Base-by-base conservation (phyloP, 2,113 vertebrate species). In the Oxyruncus cristatus region DNA sequence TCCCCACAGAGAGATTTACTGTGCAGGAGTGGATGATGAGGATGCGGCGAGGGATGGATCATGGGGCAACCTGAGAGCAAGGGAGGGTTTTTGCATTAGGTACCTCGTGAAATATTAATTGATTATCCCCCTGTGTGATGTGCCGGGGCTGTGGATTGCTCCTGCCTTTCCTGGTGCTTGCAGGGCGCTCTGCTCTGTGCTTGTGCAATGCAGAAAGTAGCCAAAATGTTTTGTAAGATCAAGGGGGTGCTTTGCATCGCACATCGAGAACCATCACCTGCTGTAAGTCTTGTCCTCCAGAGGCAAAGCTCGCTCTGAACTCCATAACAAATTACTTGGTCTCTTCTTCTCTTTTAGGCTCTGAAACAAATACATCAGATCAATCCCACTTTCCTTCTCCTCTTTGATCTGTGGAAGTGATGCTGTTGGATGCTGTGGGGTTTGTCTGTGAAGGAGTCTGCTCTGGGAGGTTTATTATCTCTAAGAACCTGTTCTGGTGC, bases 391-490 rank as follows among this genome's bases (percentile, higher is more conserved):
- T 50, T 12, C 4, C 0, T 84, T 84, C 61, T 35, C 14, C 74
- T 7, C 95, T 96, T 71, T 95, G 93, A 92, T 94, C 82, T 83
- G 33, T 67, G 88, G 83, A 18, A 90, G 84, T 0, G 16, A 16
- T 55, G 77, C 76, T 63, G 56, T 27, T 75, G 68, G 20, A 20
- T 44, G 93, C 88, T 41, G 72, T 12, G 86, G 80, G 78, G 61
- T 88, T 83, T 59, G 49, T 17, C 22, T 79, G 84, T 55, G 77
- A 11, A 82, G 85, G 61, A 88, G 39, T 17, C 85, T 39, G 0
- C 89, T 93, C 35, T 23, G 82, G 88, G 92, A 90, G 95, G 55
- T 90, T 55, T 63, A 2, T 94, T 73, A 86, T 92, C 79, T 92
- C 85, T 22, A 4, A 77, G 88, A 93, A 74, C 46, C 82, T n/a